Evolutionary conservation across 92 coral and sea anemone genomes (phyloP), one percentile per base, ranked within the genome.

Genomic region (Porites evermanni): DNA sequence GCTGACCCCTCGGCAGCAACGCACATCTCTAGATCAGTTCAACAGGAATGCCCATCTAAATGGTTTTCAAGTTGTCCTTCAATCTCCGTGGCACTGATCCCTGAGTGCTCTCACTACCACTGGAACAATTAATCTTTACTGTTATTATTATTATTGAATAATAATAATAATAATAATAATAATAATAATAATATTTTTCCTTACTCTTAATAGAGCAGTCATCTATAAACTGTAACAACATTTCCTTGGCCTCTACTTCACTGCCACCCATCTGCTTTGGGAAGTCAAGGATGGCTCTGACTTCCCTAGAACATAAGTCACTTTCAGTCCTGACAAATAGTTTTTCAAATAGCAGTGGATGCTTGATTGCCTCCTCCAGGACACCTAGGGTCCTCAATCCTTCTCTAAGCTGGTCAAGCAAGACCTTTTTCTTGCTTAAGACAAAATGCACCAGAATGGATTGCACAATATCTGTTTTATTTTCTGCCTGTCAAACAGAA

Each of bases 401-500:
- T 12, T 64, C 85, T 64, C 87, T 80, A 20, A 69, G 60, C 52
- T 82, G 87, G 32, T 82, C 87, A 9, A 82, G 80, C 65, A 82
- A 56, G 51, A 82, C 87, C 77, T 82, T 82, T 60, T 47, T 82
- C 29, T 71, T 70, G 77, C 72, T 82, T 20, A 82, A 24, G 19
- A 82, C 65, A 29, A 70, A 71, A 53, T 82, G 87, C 80, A 82
- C 21, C 65, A 82, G 72, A 32, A 84, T 73, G 8, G 88, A 84
- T 80, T 84, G 88, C 50, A 84, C 56, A 61, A 80, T 53, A 17
- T 51, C 84, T 61, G 84, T 29, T 29, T 52, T 61, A 47, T 80
- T 80, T 24, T 20, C 19, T 1, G 54, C 79, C 84, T 80, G 72
- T 67, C 10, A n/a, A 7, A 65, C 12, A 32, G 26, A 47, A 26